Evolutionary conservation across 2,113 vertebrate genomes (phyloP).

Genomic region (Apodemus sylvaticus): DNA sequence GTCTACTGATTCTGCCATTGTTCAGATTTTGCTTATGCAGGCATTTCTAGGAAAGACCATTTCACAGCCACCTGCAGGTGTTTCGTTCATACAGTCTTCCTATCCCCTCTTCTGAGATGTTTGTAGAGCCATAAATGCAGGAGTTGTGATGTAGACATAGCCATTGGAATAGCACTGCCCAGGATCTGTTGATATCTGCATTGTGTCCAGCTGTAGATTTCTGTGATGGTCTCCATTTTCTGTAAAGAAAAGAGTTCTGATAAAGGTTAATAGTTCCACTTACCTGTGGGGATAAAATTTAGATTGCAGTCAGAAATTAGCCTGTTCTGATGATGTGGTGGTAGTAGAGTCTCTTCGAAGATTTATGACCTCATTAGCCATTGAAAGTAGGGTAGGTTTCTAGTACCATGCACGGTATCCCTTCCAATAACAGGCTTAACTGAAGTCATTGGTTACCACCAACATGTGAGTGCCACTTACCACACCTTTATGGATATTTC

Average conservation of each 20-base stretch:
- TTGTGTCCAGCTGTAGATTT: not conserved
- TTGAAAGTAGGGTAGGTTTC: not conserved
- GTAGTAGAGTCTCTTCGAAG: not conserved
- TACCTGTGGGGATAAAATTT: not conserved
- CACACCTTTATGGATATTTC: not conserved
- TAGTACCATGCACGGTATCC: not conserved
- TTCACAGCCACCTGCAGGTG: not conserved
- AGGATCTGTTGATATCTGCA: not conserved
- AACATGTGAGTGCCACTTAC: not conserved
- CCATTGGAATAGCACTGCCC: not conserved
- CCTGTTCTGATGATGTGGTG: not conserved
- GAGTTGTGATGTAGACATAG: too few relatives aligned
- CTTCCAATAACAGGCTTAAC: not conserved
- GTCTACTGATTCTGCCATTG: too few relatives aligned
- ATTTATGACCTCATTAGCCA: not conserved
- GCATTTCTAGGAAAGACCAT: not conserved
- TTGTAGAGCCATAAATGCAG: not conserved
- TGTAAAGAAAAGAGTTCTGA: not conserved
- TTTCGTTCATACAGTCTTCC: not conserved
- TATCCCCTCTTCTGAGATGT: too few relatives aligned
- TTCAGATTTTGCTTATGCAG: not conserved
- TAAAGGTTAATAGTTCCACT: not conserved
- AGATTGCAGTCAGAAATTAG: not conserved
- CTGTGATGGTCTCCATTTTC: not conserved
- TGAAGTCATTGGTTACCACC: not conserved